Base-by-base conservation (phyloP, 2,113 vertebrate genomes). In the Leptobrachium leishanense region DNA sequence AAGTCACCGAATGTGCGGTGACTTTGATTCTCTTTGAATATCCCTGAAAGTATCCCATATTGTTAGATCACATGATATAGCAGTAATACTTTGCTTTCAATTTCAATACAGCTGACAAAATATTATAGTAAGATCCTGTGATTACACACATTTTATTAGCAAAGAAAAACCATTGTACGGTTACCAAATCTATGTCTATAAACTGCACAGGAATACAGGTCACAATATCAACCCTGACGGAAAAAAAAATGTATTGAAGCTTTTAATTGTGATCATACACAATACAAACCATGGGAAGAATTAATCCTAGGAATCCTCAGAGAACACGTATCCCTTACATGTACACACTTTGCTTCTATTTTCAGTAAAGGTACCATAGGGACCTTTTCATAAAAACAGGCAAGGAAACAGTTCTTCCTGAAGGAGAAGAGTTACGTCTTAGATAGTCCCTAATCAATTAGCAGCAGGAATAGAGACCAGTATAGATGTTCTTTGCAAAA, bases 361-460 rank as follows among this genome's bases (percentile, higher is more conserved):
- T 40, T 44, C 46, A 70, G 54, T 15, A 43, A 31, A 15, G 42
- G 10, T 13, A 50, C 77, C n/a, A 59, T 5, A 72, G 77, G 43
- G 69, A 66, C 59, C 6, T 10, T 9, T 15, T 42, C 1, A 31
- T 68, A 3, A 43, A 40, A 20, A 69, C 44, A 41, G n/a, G 42
- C 68, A 65, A 46, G 12, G 57, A 31, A 77, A 39, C 44, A 65
- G 39, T 40, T 63, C 70, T 42, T 64, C 68, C 68, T 54, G 2
- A 43, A 68, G 40, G 77, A 79, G 8, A 65, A 65, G 39, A 53
- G 44, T 42, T 72, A 43, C 77, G 65, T 57, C 68, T 78, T n/a
- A 6, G 68, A 78, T 53, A 54, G 44, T 79, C 44, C 44, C 20
- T 72, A 72, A 72, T 79, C 77, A 66, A 42, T 59, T 53, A 43